Base-by-base conservation (phyloP, 2,113 vertebrate species). In the Crotalus tigris region DNA sequence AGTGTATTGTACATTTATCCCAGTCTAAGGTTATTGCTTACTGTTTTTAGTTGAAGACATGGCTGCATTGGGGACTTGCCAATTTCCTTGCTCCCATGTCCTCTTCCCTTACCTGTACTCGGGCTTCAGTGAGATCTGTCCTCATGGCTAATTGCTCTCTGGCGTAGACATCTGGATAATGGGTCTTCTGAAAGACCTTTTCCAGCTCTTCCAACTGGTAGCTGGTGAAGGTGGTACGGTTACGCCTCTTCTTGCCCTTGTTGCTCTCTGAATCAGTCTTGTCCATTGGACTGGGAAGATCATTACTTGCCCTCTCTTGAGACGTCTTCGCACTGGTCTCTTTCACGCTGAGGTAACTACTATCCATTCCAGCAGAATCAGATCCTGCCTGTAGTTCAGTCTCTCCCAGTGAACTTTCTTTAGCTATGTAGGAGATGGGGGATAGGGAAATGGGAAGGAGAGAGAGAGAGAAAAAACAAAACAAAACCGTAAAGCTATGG, bases 111-210 rank as follows among this genome's bases (percentile, higher is more conserved):
- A 99, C 99, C 99, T 99, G 99, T 61, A 99, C 99, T 0, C 99
- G 98, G 93, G 99, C 99, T 96, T 99, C 99, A 0, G 99, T 99
- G 96, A 99, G 98, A 97, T 99, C 99, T 0, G 99, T 99, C 97
- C 99, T 98, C 97, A 99, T 99, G 81, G 99, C 99, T 93, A 99
- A 98, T 97, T 99, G 99, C 97, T 99, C 99, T 44, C 99, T 98
- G 6, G 99, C 99, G 0, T 99, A 99, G 93, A 99, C 99, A 0
- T 99, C 99, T 0, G 99, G 99, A 95, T 99, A 99, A 97, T 99
- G 99, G 5, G 99, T 99, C 98, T 99, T 99, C 97, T 99, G 99
- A 97, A 99, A 99, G 96, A 99, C 99, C 94, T 99, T 99, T 97
- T 99, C 99, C 97, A 99, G 98, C 97, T 99, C 99, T 94, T 99